These are phyloP conservation scores for Felis catus DNA, from an alignment of 2,113 vertebrate genomes.

Conservation along the genomic window DNA sequence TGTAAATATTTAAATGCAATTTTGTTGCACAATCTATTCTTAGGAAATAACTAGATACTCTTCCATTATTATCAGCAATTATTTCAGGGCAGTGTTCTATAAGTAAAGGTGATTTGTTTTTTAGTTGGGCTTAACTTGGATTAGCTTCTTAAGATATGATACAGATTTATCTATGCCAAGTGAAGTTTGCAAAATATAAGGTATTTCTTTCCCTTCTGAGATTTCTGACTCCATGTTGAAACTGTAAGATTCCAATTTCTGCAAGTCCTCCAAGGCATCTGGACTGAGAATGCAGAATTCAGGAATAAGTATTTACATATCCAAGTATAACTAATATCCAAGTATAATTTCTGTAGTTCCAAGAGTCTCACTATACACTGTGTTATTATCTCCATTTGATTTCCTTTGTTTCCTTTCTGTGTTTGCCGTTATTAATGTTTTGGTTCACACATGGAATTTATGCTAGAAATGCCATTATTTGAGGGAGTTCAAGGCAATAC, in stretches of 20 bases:
- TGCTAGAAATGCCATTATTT: constrained; percentile 5
- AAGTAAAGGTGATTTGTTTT: not conserved
- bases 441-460: not conserved
- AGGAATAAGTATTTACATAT: not conserved
- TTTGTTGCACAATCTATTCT: not conserved
- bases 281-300: not conserved
- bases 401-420: not conserved
- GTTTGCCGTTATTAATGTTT: not conserved
- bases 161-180: not conserved
- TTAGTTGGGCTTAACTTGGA: not conserved
- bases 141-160: not conserved
- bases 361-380: not conserved
- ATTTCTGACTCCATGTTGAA: not conserved
- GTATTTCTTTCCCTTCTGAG: not conserved
- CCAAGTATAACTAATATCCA: not conserved
- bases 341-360: not conserved
- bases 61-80: not conserved
- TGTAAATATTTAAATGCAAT: not conserved
- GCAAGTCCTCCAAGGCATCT: not conserved
- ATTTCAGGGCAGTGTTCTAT: not conserved
- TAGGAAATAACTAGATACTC: not conserved
- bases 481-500: not conserved
- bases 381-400: not conserved
- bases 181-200: not conserved
- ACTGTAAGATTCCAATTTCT: not conserved